Evolutionary conservation across 2,888 invertebrate species (phyloP).

Genomic region (Metallyticus violacea): DNA sequence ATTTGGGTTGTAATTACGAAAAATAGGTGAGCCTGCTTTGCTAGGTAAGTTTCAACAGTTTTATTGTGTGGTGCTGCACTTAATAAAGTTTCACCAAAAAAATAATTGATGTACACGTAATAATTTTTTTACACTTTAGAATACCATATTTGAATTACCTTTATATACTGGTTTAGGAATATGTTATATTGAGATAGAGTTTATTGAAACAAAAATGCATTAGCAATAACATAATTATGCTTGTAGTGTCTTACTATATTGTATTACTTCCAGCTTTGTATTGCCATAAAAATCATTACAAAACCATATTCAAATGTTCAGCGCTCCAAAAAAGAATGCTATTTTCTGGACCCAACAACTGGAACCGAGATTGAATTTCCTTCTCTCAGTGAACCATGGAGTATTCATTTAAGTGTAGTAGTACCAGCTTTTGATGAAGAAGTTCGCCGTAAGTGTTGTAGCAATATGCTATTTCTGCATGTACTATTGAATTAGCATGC

Average conservation of each 20-base stretch:
- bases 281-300: conserved; percentile 59
- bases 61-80: too few relatives aligned
- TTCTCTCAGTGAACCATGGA: conserved; percentile 64
- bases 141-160: too few relatives aligned
- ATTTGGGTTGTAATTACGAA: too few relatives aligned
- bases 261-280: conserved; percentile 55
- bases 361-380: conserved; percentile 63
- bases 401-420: conserved; percentile 80
- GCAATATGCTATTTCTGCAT: not conserved
- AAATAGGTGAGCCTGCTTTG: too few relatives aligned
- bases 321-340: conserved; percentile 72
- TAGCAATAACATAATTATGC: not conserved
- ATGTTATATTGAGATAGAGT: too few relatives aligned
- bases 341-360: conserved; percentile 63
- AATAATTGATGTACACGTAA: too few relatives aligned
- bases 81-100: too few relatives aligned
- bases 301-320: conserved; percentile 64
- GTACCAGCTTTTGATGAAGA: conserved; percentile 98
- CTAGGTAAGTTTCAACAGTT: too few relatives aligned
- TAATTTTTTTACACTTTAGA: too few relatives aligned
- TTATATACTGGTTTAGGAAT: too few relatives aligned
- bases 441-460: conserved; percentile 66
- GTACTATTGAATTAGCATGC: too few relatives aligned
- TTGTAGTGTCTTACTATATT: not conserved
- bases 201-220: too few relatives aligned